These are phyloP conservation scores for Asbolus verrucosus DNA, from an alignment of 1,140 invertebrate genomes.

Conservation along the genomic window DNA sequence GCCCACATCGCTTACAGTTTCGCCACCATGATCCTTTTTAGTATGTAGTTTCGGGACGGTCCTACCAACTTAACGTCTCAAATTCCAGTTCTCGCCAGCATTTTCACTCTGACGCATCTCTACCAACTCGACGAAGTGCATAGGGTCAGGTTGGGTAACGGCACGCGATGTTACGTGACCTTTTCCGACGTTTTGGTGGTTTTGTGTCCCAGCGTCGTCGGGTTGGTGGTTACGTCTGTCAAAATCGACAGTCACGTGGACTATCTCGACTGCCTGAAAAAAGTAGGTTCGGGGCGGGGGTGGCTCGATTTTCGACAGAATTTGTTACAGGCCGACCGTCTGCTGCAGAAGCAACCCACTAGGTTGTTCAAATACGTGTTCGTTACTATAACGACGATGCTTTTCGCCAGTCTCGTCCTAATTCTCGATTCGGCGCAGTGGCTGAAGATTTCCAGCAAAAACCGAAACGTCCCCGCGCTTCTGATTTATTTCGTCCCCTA, in stretches of 20 bases:
- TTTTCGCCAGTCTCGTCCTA: neutral
- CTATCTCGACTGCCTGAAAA: neutral
- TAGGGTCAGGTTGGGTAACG: neutral
- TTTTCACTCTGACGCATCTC: neutral
- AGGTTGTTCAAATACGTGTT: neutral
- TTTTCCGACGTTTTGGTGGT: slow-evolving; percentile 7
- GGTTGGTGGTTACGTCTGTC: neutral
- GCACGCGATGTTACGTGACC: slow-evolving; percentile 1
- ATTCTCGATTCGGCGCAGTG: slow-evolving; percentile 2
- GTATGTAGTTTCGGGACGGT: neutral
- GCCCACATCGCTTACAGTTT: neutral
- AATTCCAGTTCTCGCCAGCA: too few species aligned
- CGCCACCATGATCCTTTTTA: neutral
- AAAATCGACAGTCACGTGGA: neutral
- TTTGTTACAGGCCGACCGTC: neutral
- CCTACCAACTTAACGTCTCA: too few species aligned
- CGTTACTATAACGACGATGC: neutral
- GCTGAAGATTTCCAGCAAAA: neutral
- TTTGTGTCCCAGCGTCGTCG: neutral
- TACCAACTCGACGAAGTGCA: slow-evolving; percentile 6
- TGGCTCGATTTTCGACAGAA: too few species aligned
- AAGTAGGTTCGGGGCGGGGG: too few species aligned
- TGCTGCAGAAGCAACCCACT: neutral
- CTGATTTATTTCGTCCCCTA: neutral
- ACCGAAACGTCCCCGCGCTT: neutral